A percentile compares a stretch with the other conserved stretches of the same genome.
These are phyloP conservation scores for Exephanes ischioxanthus DNA, from an alignment of 2,888 invertebrate genomes.

Conservation along the genomic window DNA sequence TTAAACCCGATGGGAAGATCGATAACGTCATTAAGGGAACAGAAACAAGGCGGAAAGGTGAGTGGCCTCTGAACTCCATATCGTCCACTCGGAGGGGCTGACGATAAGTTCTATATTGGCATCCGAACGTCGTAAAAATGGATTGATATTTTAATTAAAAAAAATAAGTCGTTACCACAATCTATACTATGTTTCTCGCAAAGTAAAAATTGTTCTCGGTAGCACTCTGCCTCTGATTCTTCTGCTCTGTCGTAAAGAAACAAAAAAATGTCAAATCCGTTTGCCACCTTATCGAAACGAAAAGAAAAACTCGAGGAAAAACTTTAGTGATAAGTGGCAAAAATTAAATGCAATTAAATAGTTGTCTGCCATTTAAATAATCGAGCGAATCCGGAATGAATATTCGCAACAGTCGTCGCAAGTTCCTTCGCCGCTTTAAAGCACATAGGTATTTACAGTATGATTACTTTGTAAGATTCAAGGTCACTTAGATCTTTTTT, in stretches of 20 bases:
- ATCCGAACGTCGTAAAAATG: conserved; percentile 24
- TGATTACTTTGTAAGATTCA: not conserved
- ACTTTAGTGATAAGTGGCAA: not conserved
- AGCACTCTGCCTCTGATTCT: not conserved
- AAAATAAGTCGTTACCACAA: not conserved
- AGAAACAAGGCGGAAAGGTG: conserved; percentile 61
- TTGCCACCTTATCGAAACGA: not conserved
- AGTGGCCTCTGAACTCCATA: conserved; percentile 53
- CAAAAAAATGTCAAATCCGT: not conserved
- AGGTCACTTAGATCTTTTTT: not conserved
- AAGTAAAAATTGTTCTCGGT: not conserved
- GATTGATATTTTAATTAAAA: not conserved
- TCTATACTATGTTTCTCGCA: not conserved
- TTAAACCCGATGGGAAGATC: conserved; percentile 48
- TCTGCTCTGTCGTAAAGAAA: no score
- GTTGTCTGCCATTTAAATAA: not conserved
- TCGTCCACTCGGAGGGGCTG: conserved; percentile 11
- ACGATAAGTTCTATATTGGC: conserved; percentile 40
- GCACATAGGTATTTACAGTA: not conserved
- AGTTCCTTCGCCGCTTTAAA: not conserved
- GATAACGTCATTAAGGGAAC: conserved; percentile 63
- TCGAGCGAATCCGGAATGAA: not conserved
- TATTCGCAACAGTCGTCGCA: not conserved
- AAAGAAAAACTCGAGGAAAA: not conserved
- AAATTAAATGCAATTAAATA: not conserved